phyloP scores from a whole-genome alignment of 2,888 invertebrate genomes.

The Drosophila falleni region DNA sequence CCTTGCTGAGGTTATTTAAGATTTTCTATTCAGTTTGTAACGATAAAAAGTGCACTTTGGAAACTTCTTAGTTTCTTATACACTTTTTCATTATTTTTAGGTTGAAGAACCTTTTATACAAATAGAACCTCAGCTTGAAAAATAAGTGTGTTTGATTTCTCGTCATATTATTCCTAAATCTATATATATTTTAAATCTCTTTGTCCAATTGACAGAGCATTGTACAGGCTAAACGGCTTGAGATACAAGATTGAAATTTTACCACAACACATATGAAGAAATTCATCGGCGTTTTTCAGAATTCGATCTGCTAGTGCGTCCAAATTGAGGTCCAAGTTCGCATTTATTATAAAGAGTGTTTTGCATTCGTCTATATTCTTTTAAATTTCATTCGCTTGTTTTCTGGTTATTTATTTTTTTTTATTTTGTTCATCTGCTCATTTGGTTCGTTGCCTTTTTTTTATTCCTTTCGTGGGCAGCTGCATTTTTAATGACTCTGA shows the following conservation, averaged over 20 bases:
- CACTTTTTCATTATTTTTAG: neutral
- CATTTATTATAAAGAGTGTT: too few species aligned
- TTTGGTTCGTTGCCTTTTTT: slow-evolving; percentile 60
- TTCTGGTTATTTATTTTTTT: slow-evolving; percentile 1
- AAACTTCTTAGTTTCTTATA: neutral
- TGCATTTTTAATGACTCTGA: slow-evolving; percentile 85
- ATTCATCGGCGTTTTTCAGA: too few species aligned
- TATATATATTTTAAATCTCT: too few species aligned
- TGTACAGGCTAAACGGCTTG: too few species aligned
- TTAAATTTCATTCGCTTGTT: slow-evolving; percentile 5
- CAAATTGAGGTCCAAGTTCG: too few species aligned
- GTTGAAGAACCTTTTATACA: neutral
- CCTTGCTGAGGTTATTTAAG: neutral
- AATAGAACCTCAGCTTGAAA: too few species aligned
- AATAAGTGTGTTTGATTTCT: too few species aligned
- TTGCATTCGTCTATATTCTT: neutral
- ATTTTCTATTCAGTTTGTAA: neutral
- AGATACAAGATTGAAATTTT: too few species aligned
- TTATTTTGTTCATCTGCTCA: slow-evolving; percentile 35
- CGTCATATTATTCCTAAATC: too few species aligned
- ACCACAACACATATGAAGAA: too few species aligned
- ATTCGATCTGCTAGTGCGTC: too few species aligned
- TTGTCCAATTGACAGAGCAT: too few species aligned
- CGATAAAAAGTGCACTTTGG: neutral
- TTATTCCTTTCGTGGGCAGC: slow-evolving; percentile 59